These are phyloP conservation scores for chimpanzee (Pan troglodytes) DNA, from an alignment of 2,113 vertebrate species.

Conservation along the genomic window DNA sequence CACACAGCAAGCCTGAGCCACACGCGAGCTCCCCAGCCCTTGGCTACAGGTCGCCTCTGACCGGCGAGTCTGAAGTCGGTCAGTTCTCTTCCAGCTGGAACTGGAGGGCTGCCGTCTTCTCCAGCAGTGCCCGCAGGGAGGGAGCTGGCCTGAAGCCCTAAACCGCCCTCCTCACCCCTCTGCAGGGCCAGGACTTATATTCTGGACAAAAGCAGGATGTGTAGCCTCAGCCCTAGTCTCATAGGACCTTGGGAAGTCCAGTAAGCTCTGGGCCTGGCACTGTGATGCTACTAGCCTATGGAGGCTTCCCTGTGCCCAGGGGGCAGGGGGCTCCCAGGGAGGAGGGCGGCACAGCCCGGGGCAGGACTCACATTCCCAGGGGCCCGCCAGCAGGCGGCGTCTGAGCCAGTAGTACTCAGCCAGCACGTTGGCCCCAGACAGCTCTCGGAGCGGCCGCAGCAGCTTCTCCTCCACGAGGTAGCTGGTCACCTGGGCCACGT, in stretches of 20 bases:
- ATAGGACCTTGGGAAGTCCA: background rate
- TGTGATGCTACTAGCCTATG: fast-evolving
- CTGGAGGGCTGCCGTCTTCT: background rate
- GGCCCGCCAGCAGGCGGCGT: slow-evolving; percentile 87
- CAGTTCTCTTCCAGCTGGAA: background rate
- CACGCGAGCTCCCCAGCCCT: background rate
- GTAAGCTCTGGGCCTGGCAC: background rate
- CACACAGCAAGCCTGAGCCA: fast-evolving
- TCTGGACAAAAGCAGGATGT: background rate
- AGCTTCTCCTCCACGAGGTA: slow-evolving; percentile 89
- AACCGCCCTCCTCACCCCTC: fast-evolving
- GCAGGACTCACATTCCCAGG: slow-evolving; percentile 84
- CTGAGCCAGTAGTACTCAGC: slow-evolving; percentile 87
- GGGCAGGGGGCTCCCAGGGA: background rate
- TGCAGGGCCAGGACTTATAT: background rate
- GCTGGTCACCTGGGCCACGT: slow-evolving; percentile 80
- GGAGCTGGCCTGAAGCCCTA: background rate
- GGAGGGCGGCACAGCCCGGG: fast-evolving
- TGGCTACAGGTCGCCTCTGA: background rate
- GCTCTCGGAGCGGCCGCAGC: slow-evolving; percentile 81
- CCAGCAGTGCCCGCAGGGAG: fast-evolving
- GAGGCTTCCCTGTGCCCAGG: too few relatives aligned
- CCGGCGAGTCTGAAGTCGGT: background rate
- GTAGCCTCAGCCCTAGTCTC: background rate
- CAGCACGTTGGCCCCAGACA: slow-evolving; percentile 78